Percentiles rank a stretch among this genome's conserved stretches.
phyloP scores from a whole-genome alignment of 2,888 invertebrate species.

The Diaperis boleti region DNA sequence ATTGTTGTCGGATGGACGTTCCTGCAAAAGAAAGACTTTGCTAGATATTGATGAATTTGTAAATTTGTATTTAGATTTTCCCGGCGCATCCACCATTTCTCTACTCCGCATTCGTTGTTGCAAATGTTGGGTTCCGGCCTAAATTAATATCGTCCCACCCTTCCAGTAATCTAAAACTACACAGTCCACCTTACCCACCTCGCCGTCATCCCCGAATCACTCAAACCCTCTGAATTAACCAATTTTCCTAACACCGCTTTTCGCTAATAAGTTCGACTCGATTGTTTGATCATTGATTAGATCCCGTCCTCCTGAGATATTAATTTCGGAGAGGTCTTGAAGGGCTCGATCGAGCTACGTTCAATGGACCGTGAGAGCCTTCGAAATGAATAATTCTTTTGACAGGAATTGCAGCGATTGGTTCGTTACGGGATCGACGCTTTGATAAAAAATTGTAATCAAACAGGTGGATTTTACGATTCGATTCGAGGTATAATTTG shows the following conservation, averaged over 20 bases:
- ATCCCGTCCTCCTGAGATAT: conserved; percentile 7
- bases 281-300: conserved; percentile 27
- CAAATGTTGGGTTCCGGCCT: too few relatives aligned
- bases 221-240: too few relatives aligned
- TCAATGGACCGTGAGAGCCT: conserved; percentile 3
- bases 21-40: conserved; percentile 65
- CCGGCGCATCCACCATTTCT: too few relatives aligned
- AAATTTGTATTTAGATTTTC: too few relatives aligned
- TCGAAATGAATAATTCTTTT: neutral
- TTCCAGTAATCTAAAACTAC: too few relatives aligned
- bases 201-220: too few relatives aligned
- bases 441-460: conserved; percentile 5
- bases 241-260: conserved; percentile 13
- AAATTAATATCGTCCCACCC: too few relatives aligned
- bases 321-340: too few relatives aligned
- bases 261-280: conserved; percentile 22
- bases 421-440: neutral
- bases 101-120: too few relatives aligned
- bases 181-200: too few relatives aligned
- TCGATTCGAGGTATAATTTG: conserved; percentile 7
- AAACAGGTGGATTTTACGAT: conserved; percentile 6
- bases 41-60: too few relatives aligned
- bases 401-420: neutral
- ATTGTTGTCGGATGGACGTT: conserved; percentile 77
- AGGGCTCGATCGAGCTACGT: neutral